A percentile compares a stretch with the other conserved stretches of the same genome.
phyloP scores from a whole-genome alignment of 1,140 invertebrate species.

The Drosophila simulans region DNA sequence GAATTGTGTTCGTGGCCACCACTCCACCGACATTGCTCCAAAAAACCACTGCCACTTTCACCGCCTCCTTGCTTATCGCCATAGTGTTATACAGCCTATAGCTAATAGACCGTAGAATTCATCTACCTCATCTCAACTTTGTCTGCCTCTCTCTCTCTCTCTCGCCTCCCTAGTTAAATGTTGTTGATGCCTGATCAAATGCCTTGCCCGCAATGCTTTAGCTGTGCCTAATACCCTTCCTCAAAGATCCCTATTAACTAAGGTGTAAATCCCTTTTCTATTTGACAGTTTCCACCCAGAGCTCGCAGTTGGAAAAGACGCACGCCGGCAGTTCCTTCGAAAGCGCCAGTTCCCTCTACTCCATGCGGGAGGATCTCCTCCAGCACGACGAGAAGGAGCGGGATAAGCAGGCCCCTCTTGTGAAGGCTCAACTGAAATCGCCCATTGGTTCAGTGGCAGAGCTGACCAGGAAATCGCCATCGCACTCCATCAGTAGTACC shows the following conservation, averaged over 20 bases:
- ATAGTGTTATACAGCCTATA: constrained; percentile 22
- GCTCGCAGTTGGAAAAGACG: constrained; percentile 86
- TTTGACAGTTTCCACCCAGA: constrained; percentile 82
- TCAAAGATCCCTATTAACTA: not conserved
- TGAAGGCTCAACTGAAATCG: constrained; percentile 41
- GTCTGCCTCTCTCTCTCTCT: constrained; percentile 40
- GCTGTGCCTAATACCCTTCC: constrained; percentile 30
- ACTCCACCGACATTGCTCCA: constrained; percentile 12
- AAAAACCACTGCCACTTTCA: constrained; percentile 4
- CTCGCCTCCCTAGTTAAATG: constrained; percentile 60
- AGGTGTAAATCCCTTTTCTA: not conserved
- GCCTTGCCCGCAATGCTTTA: constrained; percentile 77
- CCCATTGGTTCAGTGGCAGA: constrained; percentile 62
- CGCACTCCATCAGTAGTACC: constrained; percentile 86
- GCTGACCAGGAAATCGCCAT: constrained; percentile 75
- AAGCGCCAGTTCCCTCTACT: constrained; percentile 91
- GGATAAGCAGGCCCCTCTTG: constrained; percentile 1
- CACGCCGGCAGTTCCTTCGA: constrained; percentile 92
- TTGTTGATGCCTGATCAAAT: constrained; percentile 75
- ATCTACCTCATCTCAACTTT: constrained; percentile 39
- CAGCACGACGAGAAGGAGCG: constrained; percentile 69
- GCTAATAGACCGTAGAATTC: constrained; percentile 35
- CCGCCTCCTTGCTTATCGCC: constrained; percentile 16
- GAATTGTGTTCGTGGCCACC: constrained; percentile 11
- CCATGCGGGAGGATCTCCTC: constrained; percentile 89